phyloP scores from a whole-genome alignment of 30 jellyfish, hydroid and myxozoan genomes.

The Morbakka virulenta region DNA sequence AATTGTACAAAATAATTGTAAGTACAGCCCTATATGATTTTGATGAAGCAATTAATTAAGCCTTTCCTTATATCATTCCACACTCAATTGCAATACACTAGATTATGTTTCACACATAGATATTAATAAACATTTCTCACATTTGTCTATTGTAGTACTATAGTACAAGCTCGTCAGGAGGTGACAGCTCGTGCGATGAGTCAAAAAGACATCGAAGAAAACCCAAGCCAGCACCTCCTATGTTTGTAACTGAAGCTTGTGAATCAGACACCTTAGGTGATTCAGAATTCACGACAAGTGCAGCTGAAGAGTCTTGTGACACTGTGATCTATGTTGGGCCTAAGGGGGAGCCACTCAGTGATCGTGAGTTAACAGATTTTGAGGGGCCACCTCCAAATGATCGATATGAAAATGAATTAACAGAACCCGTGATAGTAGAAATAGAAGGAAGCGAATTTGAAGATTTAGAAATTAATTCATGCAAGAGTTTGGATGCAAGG shows the following conservation, averaged over 20 bases:
- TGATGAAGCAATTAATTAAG: background rate
- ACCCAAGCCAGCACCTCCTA: conserved; percentile 90
- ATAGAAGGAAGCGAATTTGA: too few species aligned
- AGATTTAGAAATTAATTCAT: too few species aligned
- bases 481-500: too few species aligned
- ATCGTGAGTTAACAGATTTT: conserved; percentile 84
- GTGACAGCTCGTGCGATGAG: conserved; percentile 98
- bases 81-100: too few species aligned
- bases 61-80: background rate
- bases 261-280: conserved; percentile 82
- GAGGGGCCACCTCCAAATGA: conserved; percentile 88
- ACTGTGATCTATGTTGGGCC: conserved; percentile 93
- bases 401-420: background rate
- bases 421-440: too few species aligned
- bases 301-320: conserved; percentile 98
- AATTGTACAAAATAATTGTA: too few species aligned
- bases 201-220: conserved; percentile 66
- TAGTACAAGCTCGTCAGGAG: conserved; percentile 95
- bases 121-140: too few species aligned
- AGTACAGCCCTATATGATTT: background rate
- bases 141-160: background rate
- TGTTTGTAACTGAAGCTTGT: conserved; percentile 86
- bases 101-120: too few species aligned
- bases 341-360: conserved; percentile 67
- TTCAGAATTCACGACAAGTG: conserved; percentile 93